Evolutionary conservation across 2,113 vertebrate species (phyloP), one percentile per base, ranked within the genome.

Genomic region (Sinocyclocheilus anophthalmus): DNA sequence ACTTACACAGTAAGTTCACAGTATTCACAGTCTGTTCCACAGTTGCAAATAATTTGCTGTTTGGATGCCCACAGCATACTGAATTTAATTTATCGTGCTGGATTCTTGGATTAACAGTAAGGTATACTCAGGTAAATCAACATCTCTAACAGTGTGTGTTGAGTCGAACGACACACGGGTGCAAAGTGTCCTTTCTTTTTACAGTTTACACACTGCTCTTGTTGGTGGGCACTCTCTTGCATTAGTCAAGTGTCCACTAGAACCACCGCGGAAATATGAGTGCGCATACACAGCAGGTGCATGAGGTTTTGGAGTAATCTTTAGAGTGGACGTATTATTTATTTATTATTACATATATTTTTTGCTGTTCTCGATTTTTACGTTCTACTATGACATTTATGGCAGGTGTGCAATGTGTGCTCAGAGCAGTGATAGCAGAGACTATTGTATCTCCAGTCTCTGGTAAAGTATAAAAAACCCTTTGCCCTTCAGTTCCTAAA

Each of bases 171-270:
- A 67, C 63, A 65, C n/a, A 30, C 11, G 12, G 22, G 3, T 26
- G 63, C 63, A 67, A 67, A 67, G 63, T 30, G 61, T 65, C 24
- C 63, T 67, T 67, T 67, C 63, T 30, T 30, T 67, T 30, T 67
- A 26, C 10, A 67, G 63, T 14, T 30, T 26, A 13, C 63, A 14
- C 11, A 67, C n/a, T 67, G 63, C 24, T 13, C 24, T 30, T 67
- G 24, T 26, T 24, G 63, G 24, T 26, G 61, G n/a, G 61, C 61
- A 63, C 61, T 67, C 63, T 1, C 2, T 67, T 67, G 63, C 11
- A 67, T 67, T 30, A 12, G 20, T n/a, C 10, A 63, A 24, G 61
- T 63, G 24, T 67, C 63, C 11, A 67, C 24, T 30, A 67, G 24
- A 67, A 30, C 63, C 63, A 67, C 63, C 14, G 13, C 24, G 12